A percentile compares a stretch with the other conserved stretches of the same genome.
phyloP scores from a whole-genome alignment of 1,140 invertebrate species.

The Lordiphosa clarofinis region DNA sequence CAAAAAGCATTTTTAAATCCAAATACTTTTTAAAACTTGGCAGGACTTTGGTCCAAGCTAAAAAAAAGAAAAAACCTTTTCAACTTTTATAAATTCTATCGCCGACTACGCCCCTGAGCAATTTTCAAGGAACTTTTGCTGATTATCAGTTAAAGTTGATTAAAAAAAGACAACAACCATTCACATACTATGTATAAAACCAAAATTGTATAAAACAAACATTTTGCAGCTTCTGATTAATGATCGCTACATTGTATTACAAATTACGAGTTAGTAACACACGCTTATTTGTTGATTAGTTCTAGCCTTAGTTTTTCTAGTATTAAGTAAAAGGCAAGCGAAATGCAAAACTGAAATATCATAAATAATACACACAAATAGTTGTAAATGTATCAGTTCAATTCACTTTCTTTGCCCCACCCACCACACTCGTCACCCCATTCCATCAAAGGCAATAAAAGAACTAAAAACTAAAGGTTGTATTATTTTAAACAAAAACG shows the following conservation, averaged over 20 bases:
- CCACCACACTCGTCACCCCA: constrained; percentile 5
- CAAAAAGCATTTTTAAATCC: too few relatives aligned
- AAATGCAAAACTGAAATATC: constrained; percentile 38
- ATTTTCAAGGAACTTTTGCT: constrained; percentile 44
- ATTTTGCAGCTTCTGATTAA: constrained; percentile 65
- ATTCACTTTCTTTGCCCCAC: constrained; percentile 27
- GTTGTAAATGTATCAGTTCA: constrained; percentile 30
- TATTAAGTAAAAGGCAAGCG: constrained; percentile 53
- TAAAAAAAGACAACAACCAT: constrained; percentile 19
- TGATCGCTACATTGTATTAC: constrained; percentile 70
- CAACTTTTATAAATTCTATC: not conserved
- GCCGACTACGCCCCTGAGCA: constrained; percentile 3
- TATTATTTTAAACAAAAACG: constrained; percentile 63
- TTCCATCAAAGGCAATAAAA: constrained; percentile 32
- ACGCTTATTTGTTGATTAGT: constrained; percentile 79
- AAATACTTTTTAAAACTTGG: too few relatives aligned
- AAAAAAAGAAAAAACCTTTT: constrained; percentile 30
- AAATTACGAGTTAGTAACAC: constrained; percentile 76
- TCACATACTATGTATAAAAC: constrained; percentile 27
- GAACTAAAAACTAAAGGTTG: constrained; percentile 61
- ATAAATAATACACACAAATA: constrained; percentile 38
- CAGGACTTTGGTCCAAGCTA: not conserved
- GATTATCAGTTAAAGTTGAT: constrained; percentile 55
- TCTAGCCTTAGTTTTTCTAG: constrained; percentile 75
- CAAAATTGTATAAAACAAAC: constrained; percentile 43